Evolutionary conservation across 2,113 vertebrate genomes (phyloP), one percentile per base, ranked within the genome.

Genomic region (Psittacara wagleri): DNA sequence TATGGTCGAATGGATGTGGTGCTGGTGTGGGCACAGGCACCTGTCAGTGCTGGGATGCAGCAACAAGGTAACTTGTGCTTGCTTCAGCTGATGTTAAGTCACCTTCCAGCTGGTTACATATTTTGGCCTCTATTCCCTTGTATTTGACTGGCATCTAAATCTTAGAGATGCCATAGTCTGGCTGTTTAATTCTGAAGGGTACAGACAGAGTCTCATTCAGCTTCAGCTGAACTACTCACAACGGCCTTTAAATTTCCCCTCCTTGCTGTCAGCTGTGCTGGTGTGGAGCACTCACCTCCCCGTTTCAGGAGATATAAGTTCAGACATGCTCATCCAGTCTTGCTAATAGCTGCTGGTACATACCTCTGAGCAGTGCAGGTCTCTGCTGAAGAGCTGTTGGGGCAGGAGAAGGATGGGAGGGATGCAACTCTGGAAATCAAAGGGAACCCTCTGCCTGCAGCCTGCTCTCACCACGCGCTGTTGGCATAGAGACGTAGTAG

Each of bases 51-150:
- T 51, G 25, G 41, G 48, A 20, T 72, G 62, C 33, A 75, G 79
- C 62, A 39, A 16, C 0, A 1, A 23, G 43, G 35, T 39, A 19
- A 44, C 4, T 1, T 2, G 1, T n/a, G 14, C 11, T 54, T 3
- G 1, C 52, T 76, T 48, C 74, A 48, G 19, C 48, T 61, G 4
- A 46, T 6, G 13, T 27, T 33, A 67, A 7, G 19, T 49, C 35
- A 3, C 43, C 9, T 92, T 29, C 31, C n/a, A 52, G 29, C 13
- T 48, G 18, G 28, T 55, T 41, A 23, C 19, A 33, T 18, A 27
- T 66, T 35, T 29, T 84, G 51, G 52, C 39, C 57, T 6, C 15
- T 67, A 1, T 41, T 79, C 31, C 25, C 48, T 59, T 37, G 66
- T 23, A 20, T 70, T 37, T 49, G 62, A 44, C 27, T n/a, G 31